phyloP scores from a whole-genome alignment of 2,113 vertebrate genomes.

The Scartelaos histophorus region DNA sequence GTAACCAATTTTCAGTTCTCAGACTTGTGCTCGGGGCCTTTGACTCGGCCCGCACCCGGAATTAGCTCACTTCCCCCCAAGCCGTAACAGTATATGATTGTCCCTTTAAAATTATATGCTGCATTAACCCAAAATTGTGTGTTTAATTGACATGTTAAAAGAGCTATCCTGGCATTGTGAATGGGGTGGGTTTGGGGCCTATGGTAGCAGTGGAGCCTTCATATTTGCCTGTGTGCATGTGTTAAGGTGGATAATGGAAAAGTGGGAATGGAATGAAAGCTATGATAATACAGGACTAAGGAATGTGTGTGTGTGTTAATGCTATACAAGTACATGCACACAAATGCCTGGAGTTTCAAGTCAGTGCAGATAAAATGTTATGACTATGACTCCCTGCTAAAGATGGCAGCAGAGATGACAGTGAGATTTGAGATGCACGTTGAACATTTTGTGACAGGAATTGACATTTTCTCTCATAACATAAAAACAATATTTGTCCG shows the following conservation, averaged over 20 bases:
- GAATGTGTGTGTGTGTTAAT: conserved; percentile 61
- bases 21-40: conserved; percentile 46
- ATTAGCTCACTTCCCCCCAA: conserved; percentile 57
- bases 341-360: conserved; percentile 18
- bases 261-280: conserved; percentile 46
- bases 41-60: conserved; percentile 52
- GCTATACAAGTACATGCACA: conserved; percentile 25
- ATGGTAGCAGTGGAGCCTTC: conserved; percentile 1
- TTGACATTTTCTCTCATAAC: background rate
- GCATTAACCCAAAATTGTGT: background rate
- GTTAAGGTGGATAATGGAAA: conserved; percentile 29
- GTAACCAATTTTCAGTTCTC: conserved; percentile 68
- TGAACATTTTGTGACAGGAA: conserved; percentile 5
- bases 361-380: conserved; percentile 41
- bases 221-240: conserved; percentile 25
- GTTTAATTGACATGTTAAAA: conserved; percentile 46
- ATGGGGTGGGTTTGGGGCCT: conserved; percentile 8
- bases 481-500: background rate
- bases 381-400: conserved; percentile 46
- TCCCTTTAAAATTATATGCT: conserved; percentile 30
- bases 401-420: conserved; percentile 39
- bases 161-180: conserved; percentile 30
- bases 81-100: conserved; percentile 12
- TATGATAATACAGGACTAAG: conserved; percentile 46
- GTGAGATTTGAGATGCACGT: conserved; percentile 27